A percentile compares a stretch with the other conserved stretches of the same genome.
Conservation (phyloP, 2,797 vertebrate genomes). For the Sebastes wilsoni region DNA sequence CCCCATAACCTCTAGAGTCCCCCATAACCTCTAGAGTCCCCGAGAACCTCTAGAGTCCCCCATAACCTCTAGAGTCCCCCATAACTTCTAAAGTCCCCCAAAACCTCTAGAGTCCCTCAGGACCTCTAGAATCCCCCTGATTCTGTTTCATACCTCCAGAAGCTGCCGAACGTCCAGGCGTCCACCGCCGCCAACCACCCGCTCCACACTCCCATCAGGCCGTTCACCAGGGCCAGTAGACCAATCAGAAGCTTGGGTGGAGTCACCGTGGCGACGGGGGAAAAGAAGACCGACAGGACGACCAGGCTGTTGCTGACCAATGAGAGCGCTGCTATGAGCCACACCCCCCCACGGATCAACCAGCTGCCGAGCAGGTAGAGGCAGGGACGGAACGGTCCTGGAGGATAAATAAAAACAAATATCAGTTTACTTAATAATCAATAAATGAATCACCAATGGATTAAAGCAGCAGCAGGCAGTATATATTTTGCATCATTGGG, state of each 20-base stretch:
- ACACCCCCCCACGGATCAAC: constrained; percentile 91
- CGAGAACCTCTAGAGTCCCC: not conserved
- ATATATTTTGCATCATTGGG: too few relatives aligned
- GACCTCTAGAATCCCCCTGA: not conserved
- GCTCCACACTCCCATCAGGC: constrained; percentile 87
- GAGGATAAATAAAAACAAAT: not conserved
- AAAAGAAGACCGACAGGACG: constrained; percentile 85
- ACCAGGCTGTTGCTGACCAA: constrained; percentile 89
- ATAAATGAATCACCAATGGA: not conserved
- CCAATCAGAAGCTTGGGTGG: constrained; percentile 88
- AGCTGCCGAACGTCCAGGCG: constrained; percentile 89
- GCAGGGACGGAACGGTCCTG: constrained; percentile 93
- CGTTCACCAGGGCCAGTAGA: constrained; percentile 87
- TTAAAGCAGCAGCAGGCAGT: too few relatives aligned
- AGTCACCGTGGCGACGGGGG: constrained; percentile 77
- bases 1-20: not conserved
- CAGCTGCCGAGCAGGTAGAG: constrained; percentile 91
- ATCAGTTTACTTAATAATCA: not conserved
- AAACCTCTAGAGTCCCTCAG: fast-evolving
- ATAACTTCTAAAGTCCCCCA: fast-evolving
- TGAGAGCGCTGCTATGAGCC: constrained; percentile 87
- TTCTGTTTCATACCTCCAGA: constrained; percentile 73
- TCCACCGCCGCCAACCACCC: constrained; percentile 88
- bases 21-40: not conserved
- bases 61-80: not conserved